Evolutionary conservation across 2,113 vertebrate species (phyloP), one percentile per base, ranked within the genome.

Genomic region (Tragelaphus imberbis): DNA sequence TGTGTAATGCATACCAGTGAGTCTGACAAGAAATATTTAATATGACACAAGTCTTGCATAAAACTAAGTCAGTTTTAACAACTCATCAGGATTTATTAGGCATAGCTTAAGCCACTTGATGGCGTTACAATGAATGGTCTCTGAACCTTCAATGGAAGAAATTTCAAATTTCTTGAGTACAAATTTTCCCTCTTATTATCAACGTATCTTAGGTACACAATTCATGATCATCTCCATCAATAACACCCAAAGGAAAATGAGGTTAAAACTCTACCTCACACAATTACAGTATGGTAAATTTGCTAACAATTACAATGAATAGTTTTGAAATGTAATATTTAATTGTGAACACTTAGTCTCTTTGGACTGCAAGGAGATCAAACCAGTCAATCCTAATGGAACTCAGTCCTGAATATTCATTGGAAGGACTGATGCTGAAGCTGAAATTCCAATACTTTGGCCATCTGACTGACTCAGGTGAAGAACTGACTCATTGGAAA

Each of bases 31-130:
- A 96, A 96, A 96, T 93, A 98, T 89, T 97, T 85, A 85, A 93
- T 40, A 65, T 12, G 85, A 95, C 84, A 79, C 40, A 87, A 94
- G 23, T 89, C 71, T 77, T 47, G 71, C 80, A 91, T 59, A 97
- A 95, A 97, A 95, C 47, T 44, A 53, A 84, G 97, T 94, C 91
- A 84, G 68, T 91, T 96, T 79, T 94, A 98, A 97, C 92, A 96
- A 77, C 79, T 84, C 94, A 58, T 61, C 86, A 84, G 81, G 71
- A 96, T 97, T 95, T 98, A 91, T 91, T 84, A 97, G 79, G 59
- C 65, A 85, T 28, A 80, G 65, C 80, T 91, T 71, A 91, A 49
- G 61, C 68, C 94, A 94, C 40, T 36, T 80, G 85, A 89, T 61
- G 15, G 79, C 30, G 15, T 89, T 87, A 44, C 3, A 68, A 33